A percentile compares a stretch with the other conserved stretches of the same genome.
Evolutionary conservation across 53 echinoderm and acorn worm genomes (phyloP).

Genomic region (Temnopleurus reevesii): DNA sequence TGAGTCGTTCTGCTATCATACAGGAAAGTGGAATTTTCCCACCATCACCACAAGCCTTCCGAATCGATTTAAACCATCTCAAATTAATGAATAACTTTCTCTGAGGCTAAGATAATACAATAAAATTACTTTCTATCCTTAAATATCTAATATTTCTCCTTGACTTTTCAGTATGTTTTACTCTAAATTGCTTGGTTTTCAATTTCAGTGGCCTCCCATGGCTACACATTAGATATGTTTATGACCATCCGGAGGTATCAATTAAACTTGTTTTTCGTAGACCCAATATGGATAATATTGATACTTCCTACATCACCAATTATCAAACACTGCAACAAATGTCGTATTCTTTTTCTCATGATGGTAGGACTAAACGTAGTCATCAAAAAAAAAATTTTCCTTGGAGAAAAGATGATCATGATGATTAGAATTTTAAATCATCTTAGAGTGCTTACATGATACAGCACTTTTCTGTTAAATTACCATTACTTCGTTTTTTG

Average conservation of each 20-base stretch:
- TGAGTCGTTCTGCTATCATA: slow-evolving; percentile 10
- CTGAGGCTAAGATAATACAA: too few species aligned
- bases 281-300: not conserved
- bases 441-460: too few species aligned
- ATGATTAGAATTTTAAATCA: too few species aligned
- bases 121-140: too few species aligned
- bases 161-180: too few species aligned
- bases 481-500: too few species aligned
- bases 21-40: slow-evolving; percentile 52
- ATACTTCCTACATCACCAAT: slow-evolving; percentile 5
- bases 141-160: too few species aligned
- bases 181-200: too few species aligned
- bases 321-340: not conserved
- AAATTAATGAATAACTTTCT: too few species aligned
- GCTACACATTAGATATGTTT: not conserved
- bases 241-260: not conserved
- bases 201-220: slow-evolving; percentile 12
- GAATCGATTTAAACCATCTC: not conserved
- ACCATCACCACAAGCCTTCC: slow-evolving; percentile 28
- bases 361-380: not conserved
- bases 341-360: not conserved
- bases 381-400: not conserved
- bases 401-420: too few species aligned
- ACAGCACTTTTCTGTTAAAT: too few species aligned
- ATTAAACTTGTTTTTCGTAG: not conserved